These are phyloP conservation scores for Salvelinus sp. DNA, from an alignment of 2,113 vertebrate genomes.

Conservation along the genomic window DNA sequence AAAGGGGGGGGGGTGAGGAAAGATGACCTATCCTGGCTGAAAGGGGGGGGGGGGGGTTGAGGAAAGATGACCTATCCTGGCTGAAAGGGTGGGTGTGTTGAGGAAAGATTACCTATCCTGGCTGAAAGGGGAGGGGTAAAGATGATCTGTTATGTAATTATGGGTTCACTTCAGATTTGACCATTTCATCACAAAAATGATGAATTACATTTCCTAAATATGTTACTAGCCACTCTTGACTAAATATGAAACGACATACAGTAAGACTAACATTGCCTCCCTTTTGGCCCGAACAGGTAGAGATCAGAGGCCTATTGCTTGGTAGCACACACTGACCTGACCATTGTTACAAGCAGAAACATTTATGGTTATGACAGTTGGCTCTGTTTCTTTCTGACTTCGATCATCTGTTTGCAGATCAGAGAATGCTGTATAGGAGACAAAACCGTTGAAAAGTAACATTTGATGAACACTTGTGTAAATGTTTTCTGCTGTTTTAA, in stretches of 20 bases:
- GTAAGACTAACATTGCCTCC: constrained; percentile 16
- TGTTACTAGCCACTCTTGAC: not conserved
- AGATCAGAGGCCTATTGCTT: constrained; percentile 48
- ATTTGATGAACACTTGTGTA: constrained; percentile 68
- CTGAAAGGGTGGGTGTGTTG: too few species aligned
- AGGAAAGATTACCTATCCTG: too few species aligned
- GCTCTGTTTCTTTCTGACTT: constrained; percentile 61
- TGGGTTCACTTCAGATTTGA: constrained; percentile 24
- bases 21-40: too few species aligned
- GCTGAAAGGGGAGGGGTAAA: not conserved
- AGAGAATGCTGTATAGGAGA: constrained; percentile 81
- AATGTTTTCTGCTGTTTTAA: constrained; percentile 76
- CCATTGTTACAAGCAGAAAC: constrained; percentile 73
- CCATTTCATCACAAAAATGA: not conserved
- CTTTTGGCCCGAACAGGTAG: constrained; percentile 2
- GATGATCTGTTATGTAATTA: constrained; percentile 22
- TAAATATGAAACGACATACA: constrained; percentile 9
- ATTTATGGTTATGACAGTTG: constrained; percentile 50
- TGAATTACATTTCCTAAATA: not conserved
- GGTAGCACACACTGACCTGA: constrained; percentile 81
- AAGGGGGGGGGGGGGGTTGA: too few species aligned
- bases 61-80: too few species aligned
- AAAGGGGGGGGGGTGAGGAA: not conserved
- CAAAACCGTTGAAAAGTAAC: constrained; percentile 25
- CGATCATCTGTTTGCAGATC: constrained; percentile 98